Percentiles rank a stretch among this genome's conserved stretches.
phyloP scores from a whole-genome alignment of 2,888 invertebrate genomes.

The Chaitophorus viminalis region DNA sequence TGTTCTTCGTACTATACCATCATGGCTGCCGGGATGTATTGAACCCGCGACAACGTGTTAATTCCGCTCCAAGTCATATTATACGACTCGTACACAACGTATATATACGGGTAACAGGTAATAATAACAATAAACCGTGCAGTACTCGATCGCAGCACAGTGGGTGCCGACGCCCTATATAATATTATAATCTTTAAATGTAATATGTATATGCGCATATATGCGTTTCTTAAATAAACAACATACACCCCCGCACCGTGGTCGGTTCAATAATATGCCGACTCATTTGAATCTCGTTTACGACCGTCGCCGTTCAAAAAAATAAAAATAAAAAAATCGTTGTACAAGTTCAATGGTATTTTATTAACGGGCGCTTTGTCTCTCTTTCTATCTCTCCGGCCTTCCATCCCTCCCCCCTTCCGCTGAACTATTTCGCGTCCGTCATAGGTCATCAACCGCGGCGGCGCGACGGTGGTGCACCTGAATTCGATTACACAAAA shows the following conservation, averaged over 20 bases:
- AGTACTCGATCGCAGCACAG: not conserved
- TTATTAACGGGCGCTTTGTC: slow-evolving; percentile 15
- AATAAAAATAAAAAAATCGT: not conserved
- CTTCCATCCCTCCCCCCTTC: not conserved
- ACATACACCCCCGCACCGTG: slow-evolving; percentile 24
- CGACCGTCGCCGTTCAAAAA: slow-evolving; percentile 30
- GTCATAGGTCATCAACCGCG: slow-evolving; percentile 47
- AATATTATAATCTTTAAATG: not conserved
- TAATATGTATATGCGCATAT: not conserved
- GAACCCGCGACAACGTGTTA: too few species aligned
- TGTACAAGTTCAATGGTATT: slow-evolving; percentile 42
- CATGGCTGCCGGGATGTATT: too few species aligned
- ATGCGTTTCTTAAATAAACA: slow-evolving; percentile 42
- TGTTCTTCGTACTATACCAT: not conserved
- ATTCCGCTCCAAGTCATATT: not conserved
- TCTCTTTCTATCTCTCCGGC: not conserved
- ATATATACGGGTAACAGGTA: not conserved
- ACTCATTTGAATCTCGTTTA: slow-evolving; percentile 54
- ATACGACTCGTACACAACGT: not conserved
- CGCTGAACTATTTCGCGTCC: not conserved
- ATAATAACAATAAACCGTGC: not conserved
- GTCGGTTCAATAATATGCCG: slow-evolving; percentile 37
- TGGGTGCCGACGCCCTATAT: slow-evolving; percentile 40
- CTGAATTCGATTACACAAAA: not conserved
- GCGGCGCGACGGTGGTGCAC: not conserved